A percentile compares a stretch with the other conserved stretches of the same genome.
Conservation (phyloP, 2,797 vertebrate genomes). For the Astyanax mexicanus region DNA sequence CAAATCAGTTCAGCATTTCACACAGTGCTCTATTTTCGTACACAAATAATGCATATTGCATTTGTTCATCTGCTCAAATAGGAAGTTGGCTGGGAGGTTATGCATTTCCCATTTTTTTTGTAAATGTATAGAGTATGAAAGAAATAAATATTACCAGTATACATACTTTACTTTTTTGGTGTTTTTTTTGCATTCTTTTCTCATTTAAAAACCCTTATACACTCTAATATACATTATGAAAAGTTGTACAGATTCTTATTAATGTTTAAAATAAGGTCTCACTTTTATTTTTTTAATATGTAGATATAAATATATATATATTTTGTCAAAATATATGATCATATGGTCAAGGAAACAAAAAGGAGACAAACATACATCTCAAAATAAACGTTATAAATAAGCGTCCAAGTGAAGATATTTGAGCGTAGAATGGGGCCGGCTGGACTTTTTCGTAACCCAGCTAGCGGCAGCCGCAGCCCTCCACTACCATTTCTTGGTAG, state of each 20-base stretch:
- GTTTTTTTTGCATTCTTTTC: slow-evolving; percentile 72
- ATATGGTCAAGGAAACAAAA: slow-evolving; percentile 92
- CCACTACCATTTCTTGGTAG: slow-evolving; percentile 99
- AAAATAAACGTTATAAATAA: slow-evolving; percentile 99
- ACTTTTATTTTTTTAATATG: slow-evolving; percentile 95
- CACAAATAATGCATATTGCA: slow-evolving; percentile 63
- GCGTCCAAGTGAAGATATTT: slow-evolving; percentile 84
- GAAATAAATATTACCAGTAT: slow-evolving; percentile 86
- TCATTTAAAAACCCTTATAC: slow-evolving; percentile 81
- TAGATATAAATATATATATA: slow-evolving; percentile 98
- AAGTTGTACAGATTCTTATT: slow-evolving; percentile 85
- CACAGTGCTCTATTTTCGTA: slow-evolving; percentile 71
- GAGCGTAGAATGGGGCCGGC: slow-evolving; percentile 62
- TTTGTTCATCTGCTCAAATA: slow-evolving; percentile 62
- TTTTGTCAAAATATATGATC: slow-evolving; percentile 99
- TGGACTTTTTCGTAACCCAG: slow-evolving; percentile 8
- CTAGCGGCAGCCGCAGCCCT: slow-evolving; percentile 98
- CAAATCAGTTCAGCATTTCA: slow-evolving; percentile 63
- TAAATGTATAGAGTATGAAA: slow-evolving; percentile 74
- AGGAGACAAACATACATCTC: slow-evolving; percentile 91
- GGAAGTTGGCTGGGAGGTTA: slow-evolving; percentile 63
- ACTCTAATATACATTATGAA: slow-evolving; percentile 88
- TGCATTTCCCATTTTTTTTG: slow-evolving; percentile 66
- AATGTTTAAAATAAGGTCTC: slow-evolving; percentile 99
- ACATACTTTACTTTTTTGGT: slow-evolving; percentile 78